These are phyloP conservation scores for Tragelaphus strepsiceros DNA, from an alignment of 2,113 vertebrate genomes.

Conservation along the genomic window DNA sequence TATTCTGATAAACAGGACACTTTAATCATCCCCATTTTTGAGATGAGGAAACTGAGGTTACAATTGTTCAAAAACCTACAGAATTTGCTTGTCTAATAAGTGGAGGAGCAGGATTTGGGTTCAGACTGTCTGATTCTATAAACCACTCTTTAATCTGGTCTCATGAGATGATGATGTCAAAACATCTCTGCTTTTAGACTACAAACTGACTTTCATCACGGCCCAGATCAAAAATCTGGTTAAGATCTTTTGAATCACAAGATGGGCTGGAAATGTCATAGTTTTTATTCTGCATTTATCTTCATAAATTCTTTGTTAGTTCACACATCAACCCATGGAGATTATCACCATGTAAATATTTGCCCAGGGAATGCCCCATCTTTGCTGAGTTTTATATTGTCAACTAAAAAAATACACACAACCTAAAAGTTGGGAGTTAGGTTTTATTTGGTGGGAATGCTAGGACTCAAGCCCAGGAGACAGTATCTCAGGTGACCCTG, in stretches of 20 bases:
- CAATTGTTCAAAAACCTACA: neutral
- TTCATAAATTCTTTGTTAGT: neutral
- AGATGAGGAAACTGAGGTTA: neutral
- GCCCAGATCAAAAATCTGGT: neutral
- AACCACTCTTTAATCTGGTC: neutral
- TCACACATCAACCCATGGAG: neutral
- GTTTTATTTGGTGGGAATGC: neutral
- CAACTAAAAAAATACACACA: neutral
- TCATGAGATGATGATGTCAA: neutral
- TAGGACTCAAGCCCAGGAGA: neutral
- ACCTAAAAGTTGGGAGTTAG: neutral
- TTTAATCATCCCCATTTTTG: neutral
- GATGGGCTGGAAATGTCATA: neutral
- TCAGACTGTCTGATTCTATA: neutral
- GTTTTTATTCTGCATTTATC: neutral
- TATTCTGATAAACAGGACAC: neutral
- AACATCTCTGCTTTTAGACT: neutral
- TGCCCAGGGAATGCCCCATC: neutral
- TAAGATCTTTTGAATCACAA: neutral
- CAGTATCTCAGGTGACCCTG: neutral
- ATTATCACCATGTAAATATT: neutral
- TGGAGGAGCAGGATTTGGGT: neutral
- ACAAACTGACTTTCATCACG: neutral
- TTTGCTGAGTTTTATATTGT: neutral
- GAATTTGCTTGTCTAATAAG: neutral